phyloP scores from a whole-genome alignment of 2,888 invertebrate genomes.

The Trachelus tabidus region DNA sequence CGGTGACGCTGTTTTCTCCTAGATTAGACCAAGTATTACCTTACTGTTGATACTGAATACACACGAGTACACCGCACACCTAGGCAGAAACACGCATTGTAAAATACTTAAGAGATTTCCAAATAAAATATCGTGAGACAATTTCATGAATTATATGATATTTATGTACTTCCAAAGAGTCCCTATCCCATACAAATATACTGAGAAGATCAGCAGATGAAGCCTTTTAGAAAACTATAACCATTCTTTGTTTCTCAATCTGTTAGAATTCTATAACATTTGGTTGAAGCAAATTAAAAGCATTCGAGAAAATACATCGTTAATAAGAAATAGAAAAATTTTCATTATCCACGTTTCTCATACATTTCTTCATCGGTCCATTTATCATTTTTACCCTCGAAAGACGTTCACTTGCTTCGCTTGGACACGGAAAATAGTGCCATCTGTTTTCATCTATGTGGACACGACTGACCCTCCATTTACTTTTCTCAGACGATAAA shows the following conservation, averaged over 20 bases:
- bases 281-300: background rate
- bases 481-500: background rate
- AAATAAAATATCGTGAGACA: conserved; percentile 4
- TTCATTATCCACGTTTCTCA: background rate
- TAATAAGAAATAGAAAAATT: background rate
- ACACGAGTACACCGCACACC: background rate
- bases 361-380: background rate
- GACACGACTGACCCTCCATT: background rate
- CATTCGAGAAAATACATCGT: background rate
- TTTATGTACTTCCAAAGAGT: background rate
- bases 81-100: background rate
- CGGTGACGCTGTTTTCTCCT: conserved; percentile 19
- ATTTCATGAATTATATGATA: background rate
- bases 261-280: background rate
- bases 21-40: conserved; percentile 36
- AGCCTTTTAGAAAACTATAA: too few relatives aligned
- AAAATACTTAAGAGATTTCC: background rate
- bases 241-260: background rate
- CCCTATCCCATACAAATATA: background rate
- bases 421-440: background rate
- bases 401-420: background rate
- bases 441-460: background rate
- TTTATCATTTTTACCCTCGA: background rate
- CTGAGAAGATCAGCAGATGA: background rate
- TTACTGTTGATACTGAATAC: conserved; percentile 8